Percentiles rank a stretch among this genome's conserved stretches.
Evolutionary conservation across 2,888 invertebrate genomes (phyloP).

Genomic region (Pheosia tremula): DNA sequence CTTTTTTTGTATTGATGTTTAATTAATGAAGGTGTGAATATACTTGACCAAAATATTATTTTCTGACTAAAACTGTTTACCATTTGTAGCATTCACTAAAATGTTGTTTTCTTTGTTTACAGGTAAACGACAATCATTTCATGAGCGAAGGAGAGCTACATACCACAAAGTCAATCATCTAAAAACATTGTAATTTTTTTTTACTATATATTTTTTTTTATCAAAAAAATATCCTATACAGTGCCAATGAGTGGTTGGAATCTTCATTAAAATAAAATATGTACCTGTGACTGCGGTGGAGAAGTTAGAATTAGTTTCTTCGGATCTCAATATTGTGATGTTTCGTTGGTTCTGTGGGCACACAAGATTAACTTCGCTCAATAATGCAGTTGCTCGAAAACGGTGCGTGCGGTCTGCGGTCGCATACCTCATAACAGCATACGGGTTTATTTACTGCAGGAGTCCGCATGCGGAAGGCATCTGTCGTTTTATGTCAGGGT

Average conservation of each 20-base stretch:
- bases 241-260: too few relatives aligned
- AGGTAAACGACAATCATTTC: slow-evolving; percentile 3
- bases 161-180: too few relatives aligned
- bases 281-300: too few relatives aligned
- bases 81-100: too few relatives aligned
- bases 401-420: slow-evolving; percentile 42
- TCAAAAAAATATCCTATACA: too few relatives aligned
- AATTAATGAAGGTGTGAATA: too few relatives aligned
- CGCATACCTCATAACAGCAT: slow-evolving; percentile 30
- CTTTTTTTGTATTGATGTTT: slow-evolving; percentile 1
- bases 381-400: background rate
- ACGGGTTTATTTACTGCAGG: slow-evolving; percentile 28
- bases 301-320: background rate
- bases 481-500: background rate
- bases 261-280: too few relatives aligned
- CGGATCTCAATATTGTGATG: background rate
- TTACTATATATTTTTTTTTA: too few relatives aligned
- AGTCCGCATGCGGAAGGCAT: slow-evolving; percentile 46
- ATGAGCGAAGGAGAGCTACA: background rate
- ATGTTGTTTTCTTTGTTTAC: slow-evolving; percentile 11
- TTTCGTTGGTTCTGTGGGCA: background rate
- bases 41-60: too few relatives aligned
- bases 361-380: background rate
- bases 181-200: too few relatives aligned
- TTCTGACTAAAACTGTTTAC: too few relatives aligned